Evolutionary conservation across 2,888 invertebrate genomes (phyloP).

Genomic region (Biston betularia): DNA sequence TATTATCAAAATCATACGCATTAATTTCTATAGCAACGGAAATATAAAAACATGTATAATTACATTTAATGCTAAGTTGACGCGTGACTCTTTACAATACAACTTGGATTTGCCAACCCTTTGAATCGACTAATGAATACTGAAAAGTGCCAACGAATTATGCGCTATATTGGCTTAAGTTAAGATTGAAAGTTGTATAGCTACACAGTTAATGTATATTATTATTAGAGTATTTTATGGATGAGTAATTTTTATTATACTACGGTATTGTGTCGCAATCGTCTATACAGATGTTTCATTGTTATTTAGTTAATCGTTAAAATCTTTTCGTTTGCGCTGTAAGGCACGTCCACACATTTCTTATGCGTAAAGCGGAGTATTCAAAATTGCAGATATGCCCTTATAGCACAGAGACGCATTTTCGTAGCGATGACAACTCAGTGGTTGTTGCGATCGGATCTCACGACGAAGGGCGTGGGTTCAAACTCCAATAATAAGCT

Average conservation of each 20-base stretch:
- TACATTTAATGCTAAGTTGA: conserved; percentile 76
- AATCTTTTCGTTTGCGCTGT: conserved; percentile 48
- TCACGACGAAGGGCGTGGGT: too few relatives aligned
- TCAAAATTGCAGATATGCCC: background rate
- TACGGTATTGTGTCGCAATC: conserved; percentile 62
- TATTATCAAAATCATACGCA: conserved; percentile 48
- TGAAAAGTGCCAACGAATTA: conserved; percentile 35
- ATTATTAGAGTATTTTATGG: conserved; percentile 78
- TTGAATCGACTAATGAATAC: conserved; percentile 81
- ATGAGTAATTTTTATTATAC: conserved; percentile 83
- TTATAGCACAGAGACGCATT: too few relatives aligned
- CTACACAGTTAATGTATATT: conserved; percentile 64
- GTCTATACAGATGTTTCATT: conserved; percentile 58
- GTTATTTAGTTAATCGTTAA: conserved; percentile 59
- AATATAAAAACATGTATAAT: conserved; percentile 77
- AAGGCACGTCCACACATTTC: conserved; percentile 40
- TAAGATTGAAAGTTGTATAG: conserved; percentile 51
- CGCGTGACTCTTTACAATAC: conserved; percentile 84
- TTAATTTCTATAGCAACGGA: conserved; percentile 77
- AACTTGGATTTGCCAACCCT: conserved; percentile 84
- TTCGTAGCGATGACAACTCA: too few relatives aligned
- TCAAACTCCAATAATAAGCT: too few relatives aligned
- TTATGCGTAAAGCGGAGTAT: conserved; percentile 8
- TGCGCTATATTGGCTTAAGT: conserved; percentile 46
- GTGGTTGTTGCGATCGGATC: too few relatives aligned